A percentile compares a stretch with the other conserved stretches of the same genome.
phyloP scores from a whole-genome alignment of 2,888 invertebrate species.

The Ormyrus pomaceus region DNA sequence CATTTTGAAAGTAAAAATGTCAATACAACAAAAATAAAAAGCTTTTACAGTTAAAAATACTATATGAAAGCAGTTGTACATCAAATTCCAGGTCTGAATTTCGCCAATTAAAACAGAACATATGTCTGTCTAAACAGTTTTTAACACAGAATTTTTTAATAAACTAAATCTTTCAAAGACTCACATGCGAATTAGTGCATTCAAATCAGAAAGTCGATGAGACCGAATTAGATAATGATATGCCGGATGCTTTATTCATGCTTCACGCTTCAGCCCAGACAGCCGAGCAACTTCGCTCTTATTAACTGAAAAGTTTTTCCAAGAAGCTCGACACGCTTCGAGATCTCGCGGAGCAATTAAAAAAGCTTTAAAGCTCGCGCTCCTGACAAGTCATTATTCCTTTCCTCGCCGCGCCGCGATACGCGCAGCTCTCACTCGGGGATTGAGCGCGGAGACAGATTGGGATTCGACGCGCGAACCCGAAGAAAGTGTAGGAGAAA shows the following conservation, averaged over 20 bases:
- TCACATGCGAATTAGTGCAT: slow-evolving; percentile 11
- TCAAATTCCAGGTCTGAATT: too few relatives aligned
- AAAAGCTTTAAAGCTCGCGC: slow-evolving; percentile 35
- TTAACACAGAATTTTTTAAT: too few relatives aligned
- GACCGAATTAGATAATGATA: too few relatives aligned
- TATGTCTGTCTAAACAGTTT: too few relatives aligned
- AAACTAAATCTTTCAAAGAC: not conserved
- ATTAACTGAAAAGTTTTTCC: slow-evolving; percentile 35
- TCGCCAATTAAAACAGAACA: too few relatives aligned
- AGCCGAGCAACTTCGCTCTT: not conserved
- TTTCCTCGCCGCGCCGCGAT: not conserved
- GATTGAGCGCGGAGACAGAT: slow-evolving; percentile 13
- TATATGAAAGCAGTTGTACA: too few relatives aligned
- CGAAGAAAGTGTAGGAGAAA: slow-evolving; percentile 19
- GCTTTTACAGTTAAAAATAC: too few relatives aligned
- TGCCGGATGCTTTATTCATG: too few relatives aligned
- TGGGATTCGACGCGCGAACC: slow-evolving; percentile 36
- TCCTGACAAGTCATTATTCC: slow-evolving; percentile 30
- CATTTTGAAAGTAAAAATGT: too few relatives aligned
- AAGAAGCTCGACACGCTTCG: not conserved
- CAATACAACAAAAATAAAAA: too few relatives aligned
- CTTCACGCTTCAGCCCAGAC: too few relatives aligned
- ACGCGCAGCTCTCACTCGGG: not conserved
- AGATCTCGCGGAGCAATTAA: slow-evolving; percentile 39
- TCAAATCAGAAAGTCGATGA: not conserved